These are phyloP conservation scores for Gymnocheta viridis DNA, from an alignment of 2,888 invertebrate genomes.

Conservation along the genomic window DNA sequence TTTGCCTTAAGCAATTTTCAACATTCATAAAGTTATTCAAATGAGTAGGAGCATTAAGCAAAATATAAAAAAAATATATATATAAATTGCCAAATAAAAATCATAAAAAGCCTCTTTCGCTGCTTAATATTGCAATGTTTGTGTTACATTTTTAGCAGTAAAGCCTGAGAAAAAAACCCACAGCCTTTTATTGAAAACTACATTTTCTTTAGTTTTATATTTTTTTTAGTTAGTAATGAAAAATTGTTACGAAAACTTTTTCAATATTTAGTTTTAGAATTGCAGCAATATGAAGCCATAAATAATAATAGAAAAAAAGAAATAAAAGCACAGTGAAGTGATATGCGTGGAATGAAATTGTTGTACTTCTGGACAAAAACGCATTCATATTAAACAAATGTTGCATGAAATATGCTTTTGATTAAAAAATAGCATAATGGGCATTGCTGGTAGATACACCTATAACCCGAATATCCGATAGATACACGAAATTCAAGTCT, in stretches of 20 bases:
- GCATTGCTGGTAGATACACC: background rate
- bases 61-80: background rate
- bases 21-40: constrained; percentile 50
- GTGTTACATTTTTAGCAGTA: constrained; percentile 23
- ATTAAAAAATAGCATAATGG: background rate
- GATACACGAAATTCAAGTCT: too few relatives aligned
- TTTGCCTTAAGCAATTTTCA: constrained; percentile 37
- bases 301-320: constrained; percentile 3
- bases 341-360: background rate
- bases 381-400: constrained; percentile 31
- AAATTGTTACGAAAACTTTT: constrained; percentile 47
- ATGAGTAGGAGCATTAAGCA: constrained; percentile 10
- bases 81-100: too few relatives aligned
- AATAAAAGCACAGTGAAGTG: constrained; percentile 16
- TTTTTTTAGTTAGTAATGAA: constrained; percentile 4
- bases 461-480: too few relatives aligned
- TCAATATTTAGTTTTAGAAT: constrained; percentile 41
- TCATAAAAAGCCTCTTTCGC: too few relatives aligned
- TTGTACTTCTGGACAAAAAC: background rate
- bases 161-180: background rate
- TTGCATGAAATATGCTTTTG: constrained; percentile 14
- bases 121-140: background rate
- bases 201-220: background rate
- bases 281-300: constrained; percentile 34
- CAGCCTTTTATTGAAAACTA: background rate